Base-by-base conservation (phyloP, 1,140 invertebrate species). In the Zaprionus camerounensis region DNA sequence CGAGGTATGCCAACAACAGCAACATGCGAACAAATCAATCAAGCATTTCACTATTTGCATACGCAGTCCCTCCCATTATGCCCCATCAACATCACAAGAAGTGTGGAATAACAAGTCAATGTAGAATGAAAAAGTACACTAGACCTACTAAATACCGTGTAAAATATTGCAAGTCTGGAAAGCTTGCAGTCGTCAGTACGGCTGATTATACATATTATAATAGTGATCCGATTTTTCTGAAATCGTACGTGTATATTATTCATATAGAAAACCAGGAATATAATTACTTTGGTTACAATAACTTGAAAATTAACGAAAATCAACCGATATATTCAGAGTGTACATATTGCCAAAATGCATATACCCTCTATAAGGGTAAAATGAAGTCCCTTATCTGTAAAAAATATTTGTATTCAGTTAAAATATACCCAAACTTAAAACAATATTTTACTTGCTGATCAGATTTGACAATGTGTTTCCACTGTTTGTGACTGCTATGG, bases 1-100 rank as follows among this genome's bases (percentile, higher is more conserved):
- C 66, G 49, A 28, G 6, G 26, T 28, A 28, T 36, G 31, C 36
- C 36, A 61, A 41, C 20, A 22, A 26, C 31, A 70, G 76, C 31
- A n/a, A 34, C 62, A 53, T 24, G 38, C 26, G 61, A 78, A 51
- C 73, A 70, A 83, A 75, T 88, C 80, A 83, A 88, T 87, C 83
- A 78, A 53, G 53, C 63, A 38, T 38, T 51, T 36, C 17, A 6
- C 44, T 53, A 66, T 66, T 76, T 62, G 66, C 61, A 58, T 64
- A 66, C 53, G 34, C 41, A 49, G 7, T 34, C 24, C 17, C 38
- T 68, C 15, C 41, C n/a, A 17, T 46, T 38, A 36, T 38, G 56
- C 49, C 24, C 15, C 2, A 46, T 28, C 22, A 38, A 17, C 17
- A 44, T 9, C 22, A 28, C 22, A 28, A 65, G 26, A 22, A 59